Evolutionary conservation across 1,140 invertebrate species (phyloP), one percentile per base, ranked within the genome.

Genomic region (Papilio helenus): DNA sequence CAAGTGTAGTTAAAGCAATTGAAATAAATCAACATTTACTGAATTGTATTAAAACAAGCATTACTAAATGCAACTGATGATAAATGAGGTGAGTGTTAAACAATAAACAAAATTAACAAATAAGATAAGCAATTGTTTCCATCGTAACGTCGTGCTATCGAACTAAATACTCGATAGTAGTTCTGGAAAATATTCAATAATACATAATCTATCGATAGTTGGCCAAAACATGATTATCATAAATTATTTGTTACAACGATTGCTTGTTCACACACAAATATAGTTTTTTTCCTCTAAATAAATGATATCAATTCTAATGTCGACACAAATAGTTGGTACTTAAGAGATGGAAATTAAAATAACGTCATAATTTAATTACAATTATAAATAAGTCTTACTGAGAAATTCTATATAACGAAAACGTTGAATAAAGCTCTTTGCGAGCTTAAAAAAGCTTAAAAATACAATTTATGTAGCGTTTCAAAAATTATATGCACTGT

Each of bases 51-150:
- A 49, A 46, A 12, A 46, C 72, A 46, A 46, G 16, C 42, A 73
- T 23, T 18, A n/a, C 72, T 44, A 4, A 44, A 72, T 49, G 42
- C 44, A 73, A 71, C 72, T 65, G 79, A 82, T 77, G 81, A 83
- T 82, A 85, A 79, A 73, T 73, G 44, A 73, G 72, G 73, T 65
- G 44, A 79, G 39, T 81, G 79, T 79, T 80, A 84, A 82, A 72
- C 80, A 83, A 79, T 82, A 80, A 83, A 79, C 39, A 84, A 83
- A 84, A 84, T 83, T 77, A 79, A 80, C 80, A 82, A 84, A 85
- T 82, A 84, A 83, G 82, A 84, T 85, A 83, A 82, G 34, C 49
- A 72, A 76, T 73, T 85, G 82, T 87, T 87, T 82, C 82, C 81
- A 86, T 84, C 83, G 86, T 83, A 85, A 85, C 82, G 81, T 49